Base-by-base conservation (phyloP, 2,797 vertebrate genomes). In the Chaenodraco wilsoni region DNA sequence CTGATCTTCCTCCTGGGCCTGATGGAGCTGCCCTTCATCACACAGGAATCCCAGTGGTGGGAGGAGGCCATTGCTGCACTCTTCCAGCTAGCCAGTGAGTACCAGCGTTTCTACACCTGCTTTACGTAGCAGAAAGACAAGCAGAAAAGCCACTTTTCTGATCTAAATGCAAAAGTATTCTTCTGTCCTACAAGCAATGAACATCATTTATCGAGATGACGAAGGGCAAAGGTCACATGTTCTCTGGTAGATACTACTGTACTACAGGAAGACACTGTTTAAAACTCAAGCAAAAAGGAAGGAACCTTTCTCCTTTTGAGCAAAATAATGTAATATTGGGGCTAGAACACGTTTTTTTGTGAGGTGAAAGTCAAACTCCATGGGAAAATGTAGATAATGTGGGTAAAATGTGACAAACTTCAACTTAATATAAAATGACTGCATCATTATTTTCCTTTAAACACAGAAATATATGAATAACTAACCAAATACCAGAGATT, bases 11-110 rank as follows among this genome's bases (percentile, higher is more conserved):
- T 97, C 23, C 92, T 99, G 69, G 97, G 97, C 61, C 92, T 99
- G 73, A 81, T 96, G 64, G 96, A 96, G 84, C 91, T 98, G 71
- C 95, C 96, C 61, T 94, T 97, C 85, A 87, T 97, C 91, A 95
- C 95, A 0, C 96, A 96, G 64, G 96, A 98, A 60, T 96, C 96
- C 31, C 97, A 97, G 84, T 99, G 98, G 97, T 98, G 98, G 98
- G 98, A 99, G 90, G 98, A 99, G 88, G 98, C 97, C 91, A 99
- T 99, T 23, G 98, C 98, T 12, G 98, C 97, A 0, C 95, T 98
- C 14, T 99, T 99, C 91, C 98, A 99, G 84, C 94, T 99, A 73
- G 96, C 98, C 81, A 99, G 98, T 99, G 91, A 98, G 98, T 99
- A 91, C 9, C 56, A 76, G 21, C 3, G 15, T 56, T 56, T 40